phyloP scores from a whole-genome alignment of 2,888 invertebrate species.

The Steinernema carpocapsae region DNA sequence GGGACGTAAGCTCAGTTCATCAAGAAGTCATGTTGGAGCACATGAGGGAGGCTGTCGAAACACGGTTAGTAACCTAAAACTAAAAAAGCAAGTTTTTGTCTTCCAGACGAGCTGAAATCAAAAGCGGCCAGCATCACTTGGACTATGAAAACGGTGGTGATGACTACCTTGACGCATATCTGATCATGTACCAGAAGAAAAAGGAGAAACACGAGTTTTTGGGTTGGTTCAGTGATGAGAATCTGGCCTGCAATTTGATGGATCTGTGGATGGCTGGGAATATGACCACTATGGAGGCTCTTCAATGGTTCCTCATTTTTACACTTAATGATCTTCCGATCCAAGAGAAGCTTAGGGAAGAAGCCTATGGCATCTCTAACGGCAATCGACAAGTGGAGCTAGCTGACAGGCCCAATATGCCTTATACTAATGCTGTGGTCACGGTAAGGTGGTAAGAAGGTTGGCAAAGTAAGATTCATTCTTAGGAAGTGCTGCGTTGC shows the following conservation, averaged over 20 bases:
- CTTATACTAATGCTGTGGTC: slow-evolving; percentile 24
- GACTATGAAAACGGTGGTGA: slow-evolving; percentile 41
- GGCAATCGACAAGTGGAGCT: neutral
- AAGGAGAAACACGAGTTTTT: slow-evolving; percentile 40
- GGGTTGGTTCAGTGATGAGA: slow-evolving; percentile 31
- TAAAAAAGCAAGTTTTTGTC: neutral
- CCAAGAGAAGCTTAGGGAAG: slow-evolving; percentile 1
- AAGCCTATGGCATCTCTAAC: slow-evolving; percentile 8
- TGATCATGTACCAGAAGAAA: slow-evolving; percentile 45
- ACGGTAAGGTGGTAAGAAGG: slow-evolving; percentile 4
- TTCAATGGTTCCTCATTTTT: slow-evolving; percentile 10
- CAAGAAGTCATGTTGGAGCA: slow-evolving; percentile 37
- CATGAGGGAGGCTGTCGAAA: slow-evolving; percentile 41
- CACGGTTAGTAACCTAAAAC: slow-evolving; percentile 12
- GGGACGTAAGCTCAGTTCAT: neutral
- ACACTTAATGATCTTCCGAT: neutral
- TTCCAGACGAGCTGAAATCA: slow-evolving; percentile 14
- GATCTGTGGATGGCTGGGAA: slow-evolving; percentile 30
- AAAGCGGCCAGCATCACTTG: slow-evolving; percentile 2
- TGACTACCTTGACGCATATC: slow-evolving; percentile 49
- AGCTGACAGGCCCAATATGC: slow-evolving; percentile 17
- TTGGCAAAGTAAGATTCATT: neutral
- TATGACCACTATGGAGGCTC: neutral
- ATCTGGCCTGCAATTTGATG: slow-evolving; percentile 1
- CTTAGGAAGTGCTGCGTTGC: slow-evolving; percentile 24